phyloP scores from a whole-genome alignment of 2,113 vertebrate genomes.

The Elephantulus edwardii region DNA sequence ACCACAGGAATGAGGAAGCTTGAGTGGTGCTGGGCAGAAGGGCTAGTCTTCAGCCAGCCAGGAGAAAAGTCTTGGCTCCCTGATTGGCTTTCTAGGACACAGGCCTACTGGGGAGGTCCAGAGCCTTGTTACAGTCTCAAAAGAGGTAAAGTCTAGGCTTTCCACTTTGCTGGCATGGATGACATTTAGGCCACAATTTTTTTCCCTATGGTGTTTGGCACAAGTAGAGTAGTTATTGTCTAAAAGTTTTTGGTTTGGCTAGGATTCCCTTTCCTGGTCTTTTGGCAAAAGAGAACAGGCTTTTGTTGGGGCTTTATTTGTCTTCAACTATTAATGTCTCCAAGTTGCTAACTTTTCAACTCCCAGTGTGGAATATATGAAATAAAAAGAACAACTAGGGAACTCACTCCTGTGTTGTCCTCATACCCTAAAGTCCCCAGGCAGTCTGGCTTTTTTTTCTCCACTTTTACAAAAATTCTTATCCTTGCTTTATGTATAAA shows the following conservation, averaged over 20 bases:
- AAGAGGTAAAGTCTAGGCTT: not conserved
- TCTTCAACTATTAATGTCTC: not conserved
- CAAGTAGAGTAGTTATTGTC: not conserved
- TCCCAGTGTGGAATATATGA: not conserved
- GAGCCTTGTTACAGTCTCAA: not conserved
- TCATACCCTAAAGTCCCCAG: not conserved
- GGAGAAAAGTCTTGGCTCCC: not conserved
- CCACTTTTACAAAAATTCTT: not conserved
- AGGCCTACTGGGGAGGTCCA: not conserved
- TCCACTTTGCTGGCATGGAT: not conserved
- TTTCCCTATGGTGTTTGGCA: not conserved
- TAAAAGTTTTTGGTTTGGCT: not conserved
- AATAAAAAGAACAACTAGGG: not conserved
- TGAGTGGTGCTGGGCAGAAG: not conserved
- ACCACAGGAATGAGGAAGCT: not conserved
- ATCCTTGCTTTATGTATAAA: not conserved
- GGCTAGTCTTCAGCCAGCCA: not conserved
- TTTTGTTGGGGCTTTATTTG: not conserved
- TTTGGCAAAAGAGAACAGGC: not conserved
- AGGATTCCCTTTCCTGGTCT: not conserved
- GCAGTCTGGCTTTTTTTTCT: not conserved
- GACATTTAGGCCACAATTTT: not conserved
- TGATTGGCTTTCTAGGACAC: not conserved
- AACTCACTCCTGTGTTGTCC: not conserved
- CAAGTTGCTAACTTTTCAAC: not conserved